These are phyloP conservation scores for Schrankia costaestrigalis DNA, from an alignment of 2,888 invertebrate genomes.

Conservation along the genomic window DNA sequence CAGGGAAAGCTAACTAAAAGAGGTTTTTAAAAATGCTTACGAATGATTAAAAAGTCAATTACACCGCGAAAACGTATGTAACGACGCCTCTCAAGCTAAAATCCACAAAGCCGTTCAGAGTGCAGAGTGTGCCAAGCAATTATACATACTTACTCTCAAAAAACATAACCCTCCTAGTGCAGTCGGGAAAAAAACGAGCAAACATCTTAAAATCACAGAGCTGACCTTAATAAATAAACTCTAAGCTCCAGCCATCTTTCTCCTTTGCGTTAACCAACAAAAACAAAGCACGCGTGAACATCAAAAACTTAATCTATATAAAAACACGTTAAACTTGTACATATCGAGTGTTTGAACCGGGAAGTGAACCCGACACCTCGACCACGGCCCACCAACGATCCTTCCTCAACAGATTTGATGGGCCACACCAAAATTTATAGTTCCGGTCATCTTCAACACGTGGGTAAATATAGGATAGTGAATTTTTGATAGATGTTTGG, in stretches of 20 bases:
- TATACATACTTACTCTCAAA: no score
- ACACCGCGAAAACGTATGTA: no score
- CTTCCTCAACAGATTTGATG: slow-evolving; percentile 58
- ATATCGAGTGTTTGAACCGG: slow-evolving; percentile 49
- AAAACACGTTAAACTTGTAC: slow-evolving; percentile 38
- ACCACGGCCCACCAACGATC: slow-evolving; percentile 64
- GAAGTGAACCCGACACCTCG: slow-evolving; percentile 63
- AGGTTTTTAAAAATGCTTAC: no score
- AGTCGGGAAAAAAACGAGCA: no score
- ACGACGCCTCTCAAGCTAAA: no score
- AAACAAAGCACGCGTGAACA: slow-evolving; percentile 17
- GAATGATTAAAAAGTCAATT: no score
- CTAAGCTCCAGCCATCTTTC: no score
- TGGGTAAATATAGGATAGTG: slow-evolving; percentile 52
- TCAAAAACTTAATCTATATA: slow-evolving; percentile 32
- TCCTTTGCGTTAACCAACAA: slow-evolving; percentile 7
- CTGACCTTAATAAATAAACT: no score
- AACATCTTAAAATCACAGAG: no score
- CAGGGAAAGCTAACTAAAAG: no score
- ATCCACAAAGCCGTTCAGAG: not conserved
- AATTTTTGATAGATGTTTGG: not conserved
- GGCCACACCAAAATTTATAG: slow-evolving; percentile 60
- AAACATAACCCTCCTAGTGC: no score
- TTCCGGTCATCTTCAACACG: slow-evolving; percentile 65
- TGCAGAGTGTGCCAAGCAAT: no score